Evolutionary conservation across 2,113 vertebrate genomes (phyloP).

Genomic region (Clarias batrachus): DNA sequence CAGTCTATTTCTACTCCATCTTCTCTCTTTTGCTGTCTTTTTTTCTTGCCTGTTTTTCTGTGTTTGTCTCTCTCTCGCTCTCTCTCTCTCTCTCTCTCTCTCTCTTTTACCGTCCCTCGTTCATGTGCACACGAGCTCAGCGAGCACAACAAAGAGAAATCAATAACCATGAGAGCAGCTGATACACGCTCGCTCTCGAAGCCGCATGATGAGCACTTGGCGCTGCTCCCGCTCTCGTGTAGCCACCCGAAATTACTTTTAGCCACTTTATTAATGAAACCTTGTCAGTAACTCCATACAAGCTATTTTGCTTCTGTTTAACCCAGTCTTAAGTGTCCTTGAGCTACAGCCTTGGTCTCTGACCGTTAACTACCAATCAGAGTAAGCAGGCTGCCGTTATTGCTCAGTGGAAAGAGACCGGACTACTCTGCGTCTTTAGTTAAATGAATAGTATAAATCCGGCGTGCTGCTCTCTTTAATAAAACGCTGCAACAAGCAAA

Average conservation of each 20-base stretch:
- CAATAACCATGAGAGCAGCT: constrained; percentile 40
- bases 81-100: not conserved
- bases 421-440: not conserved
- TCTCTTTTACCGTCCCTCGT: not conserved
- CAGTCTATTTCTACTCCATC: not conserved
- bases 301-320: not conserved
- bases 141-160: constrained; percentile 41
- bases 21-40: constrained; percentile 8
- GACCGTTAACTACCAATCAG: not conserved
- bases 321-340: not conserved
- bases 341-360: not conserved
- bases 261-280: not conserved
- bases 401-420: not conserved
- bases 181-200: not conserved
- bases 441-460: not conserved
- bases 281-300: not conserved
- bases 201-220: not conserved
- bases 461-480: not conserved
- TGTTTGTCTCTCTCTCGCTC: not conserved
- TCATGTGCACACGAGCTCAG: not conserved
- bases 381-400: not conserved
- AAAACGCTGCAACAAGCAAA: not conserved
- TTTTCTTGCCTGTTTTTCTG: not conserved
- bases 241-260: not conserved
- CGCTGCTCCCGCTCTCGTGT: not conserved